phyloP scores from a whole-genome alignment of 2,113 vertebrate species.

The Colinus virginianus region DNA sequence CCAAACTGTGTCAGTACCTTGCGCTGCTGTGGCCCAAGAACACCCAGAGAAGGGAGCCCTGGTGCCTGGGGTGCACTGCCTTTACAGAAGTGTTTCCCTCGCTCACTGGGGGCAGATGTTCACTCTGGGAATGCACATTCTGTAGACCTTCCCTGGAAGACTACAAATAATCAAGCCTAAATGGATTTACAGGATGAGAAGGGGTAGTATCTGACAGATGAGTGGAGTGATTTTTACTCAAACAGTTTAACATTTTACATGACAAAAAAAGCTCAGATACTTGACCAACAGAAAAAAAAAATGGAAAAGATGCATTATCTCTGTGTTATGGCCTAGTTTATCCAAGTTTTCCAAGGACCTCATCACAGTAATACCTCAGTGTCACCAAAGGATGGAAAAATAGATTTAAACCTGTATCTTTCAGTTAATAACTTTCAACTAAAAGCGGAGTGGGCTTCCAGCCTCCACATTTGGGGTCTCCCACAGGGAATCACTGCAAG shows the following conservation, averaged over 20 bases:
- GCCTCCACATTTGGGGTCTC: background rate
- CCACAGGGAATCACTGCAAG: background rate
- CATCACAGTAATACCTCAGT: background rate
- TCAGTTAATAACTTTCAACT: background rate
- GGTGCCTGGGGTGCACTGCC: background rate
- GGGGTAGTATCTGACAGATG: background rate
- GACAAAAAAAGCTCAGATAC: background rate
- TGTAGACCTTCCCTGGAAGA: conserved; percentile 22
- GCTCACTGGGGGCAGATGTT: background rate
- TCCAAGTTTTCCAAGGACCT: background rate
- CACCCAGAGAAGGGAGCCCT: background rate
- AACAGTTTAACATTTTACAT: background rate
- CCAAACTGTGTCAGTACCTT: background rate
- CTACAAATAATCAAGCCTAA: background rate
- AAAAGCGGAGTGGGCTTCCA: background rate
- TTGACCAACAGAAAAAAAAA: background rate
- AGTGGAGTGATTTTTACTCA: background rate
- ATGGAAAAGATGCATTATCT: background rate
- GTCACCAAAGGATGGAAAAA: background rate
- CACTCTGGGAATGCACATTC: background rate
- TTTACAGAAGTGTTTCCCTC: background rate
- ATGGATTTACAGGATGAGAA: background rate
- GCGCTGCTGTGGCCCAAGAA: background rate
- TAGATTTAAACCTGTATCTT: background rate
- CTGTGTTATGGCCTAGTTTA: background rate